Evolutionary conservation across 2,113 vertebrate genomes (phyloP).

Genomic region (Litocranius walleri): DNA sequence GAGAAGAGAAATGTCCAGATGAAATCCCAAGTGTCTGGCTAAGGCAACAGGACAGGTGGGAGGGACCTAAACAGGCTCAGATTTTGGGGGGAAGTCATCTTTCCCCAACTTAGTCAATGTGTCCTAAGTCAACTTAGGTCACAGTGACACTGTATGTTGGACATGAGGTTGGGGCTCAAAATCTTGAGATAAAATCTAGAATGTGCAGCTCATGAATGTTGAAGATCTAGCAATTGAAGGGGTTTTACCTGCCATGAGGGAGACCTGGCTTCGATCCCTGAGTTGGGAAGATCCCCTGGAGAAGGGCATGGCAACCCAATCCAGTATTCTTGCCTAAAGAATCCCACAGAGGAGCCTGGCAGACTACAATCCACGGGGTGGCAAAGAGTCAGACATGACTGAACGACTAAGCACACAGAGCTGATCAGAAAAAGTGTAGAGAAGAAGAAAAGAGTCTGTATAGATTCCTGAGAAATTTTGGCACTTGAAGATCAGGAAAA

Average conservation of each 20-base stretch:
- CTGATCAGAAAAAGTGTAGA: not conserved
- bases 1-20: not conserved
- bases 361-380: rapidly evolving
- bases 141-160: too few species aligned
- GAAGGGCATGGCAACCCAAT: not conserved
- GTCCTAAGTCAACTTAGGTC: not conserved
- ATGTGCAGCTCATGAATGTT: too few species aligned
- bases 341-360: not conserved
- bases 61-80: too few species aligned
- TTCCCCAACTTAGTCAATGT: not conserved
- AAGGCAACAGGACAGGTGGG: too few species aligned
- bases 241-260: not conserved
- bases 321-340: not conserved
- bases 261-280: not conserved
- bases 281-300: not conserved
- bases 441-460: not conserved
- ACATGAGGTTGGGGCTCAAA: not conserved
- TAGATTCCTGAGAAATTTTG: not conserved
- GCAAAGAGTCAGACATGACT: not conserved
- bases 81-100: not conserved
- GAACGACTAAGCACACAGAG: not conserved
- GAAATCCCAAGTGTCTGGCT: too few species aligned
- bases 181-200: not conserved
- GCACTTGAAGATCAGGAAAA: not conserved
- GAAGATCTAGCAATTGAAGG: not conserved